These are phyloP conservation scores for Semotilus atromaculatus DNA, from an alignment of 2,797 vertebrate species.

Conservation along the genomic window DNA sequence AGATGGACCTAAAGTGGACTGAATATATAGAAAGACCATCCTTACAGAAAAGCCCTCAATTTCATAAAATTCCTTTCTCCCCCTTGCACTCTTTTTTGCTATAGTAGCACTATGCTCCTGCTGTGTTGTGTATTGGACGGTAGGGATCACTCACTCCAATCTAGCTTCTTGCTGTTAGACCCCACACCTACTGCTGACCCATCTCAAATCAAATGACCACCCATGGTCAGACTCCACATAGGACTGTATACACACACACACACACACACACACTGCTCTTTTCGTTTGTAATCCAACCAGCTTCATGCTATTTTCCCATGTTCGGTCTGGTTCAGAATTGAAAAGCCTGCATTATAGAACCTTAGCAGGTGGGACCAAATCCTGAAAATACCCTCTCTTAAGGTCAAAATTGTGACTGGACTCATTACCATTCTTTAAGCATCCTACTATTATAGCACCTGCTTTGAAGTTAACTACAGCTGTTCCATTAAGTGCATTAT, in stretches of 20 bases:
- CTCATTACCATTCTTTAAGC: conserved; percentile 7
- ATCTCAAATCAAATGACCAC: conserved; percentile 47
- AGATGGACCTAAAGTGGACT: conserved; percentile 20
- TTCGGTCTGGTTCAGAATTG: background rate
- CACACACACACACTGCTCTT: conserved; percentile 29
- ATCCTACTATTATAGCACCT: conserved; percentile 1
- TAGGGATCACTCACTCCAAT: conserved; percentile 44
- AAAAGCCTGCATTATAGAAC: background rate
- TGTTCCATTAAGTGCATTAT: background rate
- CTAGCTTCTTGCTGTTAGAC: conserved; percentile 48
- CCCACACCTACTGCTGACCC: conserved; percentile 46
- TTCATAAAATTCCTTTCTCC: background rate
- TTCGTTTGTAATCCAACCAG: conserved; percentile 37
- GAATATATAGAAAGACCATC: background rate
- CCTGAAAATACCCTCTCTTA: conserved; percentile 13
- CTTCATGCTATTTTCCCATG: conserved; percentile 11
- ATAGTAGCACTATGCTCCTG: conserved; percentile 9
- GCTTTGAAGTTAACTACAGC: background rate
- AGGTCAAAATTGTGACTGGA: conserved; percentile 1
- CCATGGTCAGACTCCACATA: conserved; percentile 38
- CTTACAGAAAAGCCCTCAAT: background rate
- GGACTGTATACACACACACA: conserved; percentile 4
- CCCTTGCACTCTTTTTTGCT: background rate
- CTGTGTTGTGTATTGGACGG: conserved; percentile 18
- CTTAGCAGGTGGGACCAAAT: conserved; percentile 30